These are phyloP conservation scores for Andrena fulva DNA, from an alignment of 2,888 invertebrate species.

Conservation along the genomic window DNA sequence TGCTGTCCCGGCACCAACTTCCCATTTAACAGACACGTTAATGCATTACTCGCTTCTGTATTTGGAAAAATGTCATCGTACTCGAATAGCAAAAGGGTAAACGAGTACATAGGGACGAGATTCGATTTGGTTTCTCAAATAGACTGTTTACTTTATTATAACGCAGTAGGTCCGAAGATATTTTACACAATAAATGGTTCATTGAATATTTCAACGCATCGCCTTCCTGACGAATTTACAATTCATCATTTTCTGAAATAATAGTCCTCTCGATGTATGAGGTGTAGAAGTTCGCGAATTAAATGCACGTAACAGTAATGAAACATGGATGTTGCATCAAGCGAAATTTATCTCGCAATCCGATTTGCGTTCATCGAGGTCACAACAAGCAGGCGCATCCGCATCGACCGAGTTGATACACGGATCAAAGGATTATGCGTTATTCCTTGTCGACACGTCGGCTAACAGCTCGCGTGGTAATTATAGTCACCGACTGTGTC, in stretches of 20 bases:
- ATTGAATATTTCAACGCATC: too few relatives aligned
- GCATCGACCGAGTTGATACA: neutral
- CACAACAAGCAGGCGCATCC: neutral
- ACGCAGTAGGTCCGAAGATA: too few relatives aligned
- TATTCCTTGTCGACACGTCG: neutral
- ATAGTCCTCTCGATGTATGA: too few relatives aligned
- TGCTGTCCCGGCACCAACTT: constrained; percentile 91
- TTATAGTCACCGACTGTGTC: neutral
- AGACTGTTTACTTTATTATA: too few relatives aligned
- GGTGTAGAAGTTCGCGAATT: too few relatives aligned
- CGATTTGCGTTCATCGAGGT: constrained; percentile 10
- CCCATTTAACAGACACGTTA: constrained; percentile 25
- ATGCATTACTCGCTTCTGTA: neutral
- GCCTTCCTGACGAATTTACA: too few relatives aligned
- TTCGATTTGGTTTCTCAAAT: too few relatives aligned
- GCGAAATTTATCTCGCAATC: constrained; percentile 3
- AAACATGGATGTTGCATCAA: neutral
- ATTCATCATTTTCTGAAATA: too few relatives aligned
- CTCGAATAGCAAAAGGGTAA: too few relatives aligned
- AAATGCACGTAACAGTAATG: neutral
- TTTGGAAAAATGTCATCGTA: neutral
- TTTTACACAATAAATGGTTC: too few relatives aligned
- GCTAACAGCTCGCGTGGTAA: neutral
- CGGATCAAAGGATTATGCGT: constrained; percentile 13
- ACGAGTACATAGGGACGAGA: too few relatives aligned